Evolutionary conservation across 2,113 vertebrate genomes (phyloP), one percentile per base, ranked within the genome.

Genomic region (Callopanchax toddi): DNA sequence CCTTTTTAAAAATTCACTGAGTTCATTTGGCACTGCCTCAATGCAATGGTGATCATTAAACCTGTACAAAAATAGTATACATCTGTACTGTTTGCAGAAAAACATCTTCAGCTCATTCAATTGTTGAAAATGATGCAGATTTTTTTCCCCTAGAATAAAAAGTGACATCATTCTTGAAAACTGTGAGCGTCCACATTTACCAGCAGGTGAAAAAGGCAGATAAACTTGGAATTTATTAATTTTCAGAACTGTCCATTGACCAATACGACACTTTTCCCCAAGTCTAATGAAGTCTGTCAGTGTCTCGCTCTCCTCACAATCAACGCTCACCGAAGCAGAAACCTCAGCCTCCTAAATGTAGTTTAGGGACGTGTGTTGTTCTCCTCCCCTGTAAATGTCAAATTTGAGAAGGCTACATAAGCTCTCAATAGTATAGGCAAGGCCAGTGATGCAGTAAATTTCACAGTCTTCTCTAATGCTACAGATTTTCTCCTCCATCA

Each of bases 41-140:
- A 55, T 87, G 79, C 71, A 65, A 79, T 71, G 76, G 79, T 87
- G 84, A 91, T 89, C 81, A 91, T 90, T 91, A 85, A 71, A 71
- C 83, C 51, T 71, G 60, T 82, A 82, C 73, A 74, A 71, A 87
- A 80, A 84, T 79, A 83, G 76, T 78, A 67, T 74, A 81, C 61
- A 76, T 71, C 54, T 81, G 60, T 37, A 74, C 26, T 71, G 62
- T 79, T 78, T 76, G 67, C 39, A 72, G 43, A 9, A 73, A 52
- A 57, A 79, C n/a, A 55, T 67, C 53, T 66, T 61, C 77, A 70
- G 77, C 55, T 64, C 62, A 44, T 21, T 57, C 29, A 29, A 46
- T 45, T 22, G 44, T 61, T 70, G 23, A 18, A 74, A 75, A 43
- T 71, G 43, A 62, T 58, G 66, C 40, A 49, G 43, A 39, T 36